Evolutionary conservation across 2,888 invertebrate genomes (phyloP), one percentile per base, ranked within the genome.

Genomic region (Pilophorus perplexus): DNA sequence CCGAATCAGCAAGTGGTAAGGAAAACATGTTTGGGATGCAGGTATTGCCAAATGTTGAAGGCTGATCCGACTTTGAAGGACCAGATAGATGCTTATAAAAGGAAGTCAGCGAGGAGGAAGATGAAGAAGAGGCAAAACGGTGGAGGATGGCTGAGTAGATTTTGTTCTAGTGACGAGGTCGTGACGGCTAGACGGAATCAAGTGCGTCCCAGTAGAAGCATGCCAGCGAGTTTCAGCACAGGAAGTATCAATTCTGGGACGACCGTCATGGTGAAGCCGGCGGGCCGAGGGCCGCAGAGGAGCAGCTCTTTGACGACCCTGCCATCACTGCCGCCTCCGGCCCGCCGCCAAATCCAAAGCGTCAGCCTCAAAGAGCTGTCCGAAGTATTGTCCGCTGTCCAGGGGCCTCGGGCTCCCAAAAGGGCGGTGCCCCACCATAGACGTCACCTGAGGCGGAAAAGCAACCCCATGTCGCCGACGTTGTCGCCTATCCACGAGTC

Each of bases 401-500:
- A 77, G 67, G 69, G 68, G 10, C 72, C 66, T 12, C 46, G 66
- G 25, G 70, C 62, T 20, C 64, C 62, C n/a, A 66, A 64, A 52
- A 46, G 70, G 10, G 40, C 42, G 40, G 68, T 65, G 14, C 52
- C 62, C 6, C 65, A 68, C 4, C 50, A 64, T 65, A 72, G 68
- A 40, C 72, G 68, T 55, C 74, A 60, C 20, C 64, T 69, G 37
- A 71, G 69, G 42, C 72, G 54, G 37, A 77, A 76, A 67, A 72
- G 75, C 46, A 75, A 72, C 59, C 75, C 77, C 42, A 77, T 78
- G 55, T 76, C 78, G 4, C 77, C 79, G 5, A 78, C 78, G 33
- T 76, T 87, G 66, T 86, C 86, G 64, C 87, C 87, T 27, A 87
- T 87, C 64, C 82, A 85, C 67, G 87, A 87, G 73, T 85, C 86